phyloP scores from a whole-genome alignment of 2,113 vertebrate genomes.

The Coregonus clupeaformis region DNA sequence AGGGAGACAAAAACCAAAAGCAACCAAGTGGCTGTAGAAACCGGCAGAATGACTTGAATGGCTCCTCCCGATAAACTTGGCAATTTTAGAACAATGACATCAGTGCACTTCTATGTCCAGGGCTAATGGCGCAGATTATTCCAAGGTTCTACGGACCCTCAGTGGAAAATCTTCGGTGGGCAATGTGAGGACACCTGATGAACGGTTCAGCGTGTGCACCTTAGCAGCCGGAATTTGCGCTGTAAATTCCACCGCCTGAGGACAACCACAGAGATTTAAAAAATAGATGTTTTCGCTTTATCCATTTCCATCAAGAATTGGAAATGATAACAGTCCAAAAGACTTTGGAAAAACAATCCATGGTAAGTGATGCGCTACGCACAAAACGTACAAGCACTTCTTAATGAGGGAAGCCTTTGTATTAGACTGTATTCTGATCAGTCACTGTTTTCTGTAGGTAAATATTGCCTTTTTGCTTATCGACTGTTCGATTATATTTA shows the following conservation, averaged over 20 bases:
- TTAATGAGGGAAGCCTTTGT: background rate
- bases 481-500: too few species aligned
- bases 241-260: background rate
- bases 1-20: background rate
- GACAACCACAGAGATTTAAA: background rate
- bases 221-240: background rate
- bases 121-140: background rate
- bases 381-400: background rate
- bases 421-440: background rate
- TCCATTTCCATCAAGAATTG: background rate
- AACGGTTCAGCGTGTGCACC: slow-evolving; percentile 2
- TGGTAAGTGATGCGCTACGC: background rate
- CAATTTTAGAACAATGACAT: background rate
- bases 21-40: background rate
- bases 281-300: background rate
- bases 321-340: background rate
- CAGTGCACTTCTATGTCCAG: background rate
- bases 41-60: background rate
- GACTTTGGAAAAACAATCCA: background rate
- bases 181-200: slow-evolving; percentile 25
- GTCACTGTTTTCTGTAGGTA: too few species aligned
- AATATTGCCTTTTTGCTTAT: too few species aligned
- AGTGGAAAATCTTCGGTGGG: background rate
- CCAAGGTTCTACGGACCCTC: background rate
- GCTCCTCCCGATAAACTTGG: background rate